Base-by-base conservation (phyloP, 1,140 invertebrate genomes). In the Euglossa dilemma region DNA sequence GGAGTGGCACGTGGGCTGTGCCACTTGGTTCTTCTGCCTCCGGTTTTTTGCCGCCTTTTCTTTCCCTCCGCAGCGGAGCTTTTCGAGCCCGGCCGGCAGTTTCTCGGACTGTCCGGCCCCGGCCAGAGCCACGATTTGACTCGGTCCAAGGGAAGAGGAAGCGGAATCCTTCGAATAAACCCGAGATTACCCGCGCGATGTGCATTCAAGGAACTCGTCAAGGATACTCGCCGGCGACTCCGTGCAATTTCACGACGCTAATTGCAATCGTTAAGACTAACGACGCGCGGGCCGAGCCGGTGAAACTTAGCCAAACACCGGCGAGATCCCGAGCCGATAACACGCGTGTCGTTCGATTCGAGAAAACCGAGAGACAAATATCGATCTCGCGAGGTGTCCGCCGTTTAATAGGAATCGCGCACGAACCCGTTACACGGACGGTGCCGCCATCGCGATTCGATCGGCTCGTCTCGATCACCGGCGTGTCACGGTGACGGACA, bases 401-500 rank as follows among this genome's bases (percentile, higher is more conserved):
- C 57, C 57, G 57, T 43, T 12, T 25, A 20, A 36, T 59, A 57
- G 6, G 71, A 73, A 59, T 74, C 71, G 28, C 12, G 8, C 7
- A 50, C 4, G n/a, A 63, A 75, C 63, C 45, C 20, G 6, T n/a
- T n/a, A 36, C 16, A 11, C 36, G 6, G 45, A 54, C 43, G 28
- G 4, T 54, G 61, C 6, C 54, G 28, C 54, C 28, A 11, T 54
- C 20, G 14, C 25, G 67, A 64, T 73, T 43, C 23, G 78, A 64
- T 73, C 69, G 23, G 2, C 50, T 8, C 25, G 18, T 16, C 57
- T 23, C 64, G 52, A 69, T 80, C 70, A 84, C 82, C 71, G 36
- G 36, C n/a, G 57, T 86, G 78, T 50, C 36, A 66, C 72, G 85
- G 86, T 78, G 86, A 88, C 77, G 66, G 64, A 85, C 64, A 54